Base-by-base conservation (phyloP, 2,888 invertebrate species). In the Stratiomys singularior region DNA sequence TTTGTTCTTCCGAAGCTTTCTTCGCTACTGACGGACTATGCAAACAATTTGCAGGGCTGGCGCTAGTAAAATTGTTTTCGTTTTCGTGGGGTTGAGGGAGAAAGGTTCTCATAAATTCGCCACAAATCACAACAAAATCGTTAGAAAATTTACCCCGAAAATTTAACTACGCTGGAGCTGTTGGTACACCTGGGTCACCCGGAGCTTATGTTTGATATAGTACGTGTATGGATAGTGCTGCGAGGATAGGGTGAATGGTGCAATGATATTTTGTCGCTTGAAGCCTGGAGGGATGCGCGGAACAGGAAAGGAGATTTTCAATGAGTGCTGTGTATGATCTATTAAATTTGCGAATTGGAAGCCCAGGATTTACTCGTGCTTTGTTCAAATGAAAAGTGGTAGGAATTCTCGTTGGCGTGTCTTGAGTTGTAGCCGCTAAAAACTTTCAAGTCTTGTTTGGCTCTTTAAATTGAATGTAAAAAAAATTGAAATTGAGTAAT, bases 191-290 rank as follows among this genome's bases (percentile, higher is more conserved):
- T 74, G 69, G 25, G 74, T 60, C 58, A 74, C 60, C 74, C 77
- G 66, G 67, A 77, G 77, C 78, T 79, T 79, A 79, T 25, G 25
- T 58, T 66, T 74, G 77, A 79, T 79, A 74, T 77, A 74, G 37
- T 79, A 77, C 77, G 72, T n/a, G n/a, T 72, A 76, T 56, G 7
- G 13, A 44, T 7, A 13, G 44, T 44, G 4, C 4, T 18, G 52
- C 15, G 4, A n/a, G 52, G 52, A 52, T 52, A 52, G 52, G 52
- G 52, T 52, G 15, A 52, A 52, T 52, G 52, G 4, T 52, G 15
- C 52, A 52, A 13, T 52, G 52, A 37, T 37, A 37, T 37, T 5
- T 5, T 9, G 3, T 37, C 9, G 9, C 37, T 37, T 37, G 37
- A 5, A 37, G 37, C 9, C 3, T 9, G 37, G 37, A n/a, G 37